Evolutionary conservation across 2,797 vertebrate genomes (phyloP).

Genomic region (Notolabrus celidotus): DNA sequence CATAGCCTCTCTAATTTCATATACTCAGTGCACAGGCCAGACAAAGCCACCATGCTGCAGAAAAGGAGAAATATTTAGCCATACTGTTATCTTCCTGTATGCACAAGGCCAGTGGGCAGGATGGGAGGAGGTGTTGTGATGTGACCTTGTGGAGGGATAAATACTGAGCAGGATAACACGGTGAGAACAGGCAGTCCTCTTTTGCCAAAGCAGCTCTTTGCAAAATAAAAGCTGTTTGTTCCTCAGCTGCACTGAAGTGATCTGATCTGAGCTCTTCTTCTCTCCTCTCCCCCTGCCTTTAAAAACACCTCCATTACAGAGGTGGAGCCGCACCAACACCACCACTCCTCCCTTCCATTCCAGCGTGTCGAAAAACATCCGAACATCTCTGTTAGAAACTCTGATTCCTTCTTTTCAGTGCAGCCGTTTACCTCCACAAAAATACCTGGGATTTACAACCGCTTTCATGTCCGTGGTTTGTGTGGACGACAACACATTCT

Average conservation of each 20-base stretch:
- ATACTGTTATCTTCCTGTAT: constrained; percentile 23
- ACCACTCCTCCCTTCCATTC: neutral
- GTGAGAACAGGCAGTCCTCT: constrained; percentile 30
- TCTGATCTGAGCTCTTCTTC: constrained; percentile 28
- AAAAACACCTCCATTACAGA: constrained; percentile 28
- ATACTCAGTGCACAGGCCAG: neutral
- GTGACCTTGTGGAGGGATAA: constrained; percentile 54
- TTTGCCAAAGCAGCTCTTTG: constrained; percentile 21
- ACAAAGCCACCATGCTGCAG: constrained; percentile 8
- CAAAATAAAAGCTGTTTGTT: constrained; percentile 36
- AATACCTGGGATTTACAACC: constrained; percentile 48
- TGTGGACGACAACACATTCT: constrained; percentile 9
- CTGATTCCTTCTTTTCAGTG: constrained; percentile 9
- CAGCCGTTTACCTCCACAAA: constrained; percentile 12
- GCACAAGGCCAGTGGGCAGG: constrained; percentile 37
- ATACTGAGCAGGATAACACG: constrained; percentile 22
- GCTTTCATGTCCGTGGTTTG: constrained; percentile 41
- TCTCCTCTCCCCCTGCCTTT: constrained; percentile 18
- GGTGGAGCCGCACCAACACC: neutral
- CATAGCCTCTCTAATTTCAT: constrained; percentile 35
- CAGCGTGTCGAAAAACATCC: constrained; percentile 21
- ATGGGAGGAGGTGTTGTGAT: constrained; percentile 7
- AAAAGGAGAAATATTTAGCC: constrained; percentile 6
- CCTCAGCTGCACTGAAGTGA: constrained; percentile 19
- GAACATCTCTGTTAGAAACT: constrained; percentile 28